Evolutionary conservation across 1,140 invertebrate species (phyloP).

Genomic region (Polypedilum vanderplanki): DNA sequence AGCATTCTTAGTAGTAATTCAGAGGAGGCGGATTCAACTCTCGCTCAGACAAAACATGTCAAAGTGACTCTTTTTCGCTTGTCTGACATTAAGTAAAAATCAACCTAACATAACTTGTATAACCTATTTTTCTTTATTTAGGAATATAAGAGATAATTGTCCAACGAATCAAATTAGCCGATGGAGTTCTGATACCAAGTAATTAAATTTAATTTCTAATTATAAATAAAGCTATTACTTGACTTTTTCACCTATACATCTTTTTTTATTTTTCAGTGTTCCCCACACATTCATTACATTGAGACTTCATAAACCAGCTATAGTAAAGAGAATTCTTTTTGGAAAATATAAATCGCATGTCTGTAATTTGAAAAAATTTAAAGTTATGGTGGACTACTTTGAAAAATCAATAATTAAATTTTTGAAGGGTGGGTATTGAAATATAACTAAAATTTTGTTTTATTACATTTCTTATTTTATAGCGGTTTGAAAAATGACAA

Average conservation of each 20-base stretch:
- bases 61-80: too few relatives aligned
- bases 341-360: constrained; percentile 69
- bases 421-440: constrained; percentile 64
- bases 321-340: constrained; percentile 79
- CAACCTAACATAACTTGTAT: too few relatives aligned
- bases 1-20: too few relatives aligned
- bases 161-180: constrained; percentile 75
- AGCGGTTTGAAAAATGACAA: constrained; percentile 84
- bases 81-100: too few relatives aligned
- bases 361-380: constrained; percentile 86
- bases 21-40: too few relatives aligned
- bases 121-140: constrained; percentile 46
- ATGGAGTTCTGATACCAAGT: constrained; percentile 81
- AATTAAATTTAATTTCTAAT: neutral
- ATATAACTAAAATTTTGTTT: too few relatives aligned
- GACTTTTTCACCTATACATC: neutral
- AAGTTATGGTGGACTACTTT: constrained; percentile 74
- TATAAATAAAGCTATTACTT: neutral
- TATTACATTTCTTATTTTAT: too few relatives aligned
- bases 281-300: constrained; percentile 78
- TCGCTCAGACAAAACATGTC: too few relatives aligned
- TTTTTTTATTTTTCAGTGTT: constrained; percentile 40
- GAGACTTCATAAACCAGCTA: constrained; percentile 68
- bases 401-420: constrained; percentile 76
- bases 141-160: constrained; percentile 76